A percentile compares a stretch with the other conserved stretches of the same genome.
Evolutionary conservation across 1,140 invertebrate genomes (phyloP).

Genomic region (Neodiprion fabricii): DNA sequence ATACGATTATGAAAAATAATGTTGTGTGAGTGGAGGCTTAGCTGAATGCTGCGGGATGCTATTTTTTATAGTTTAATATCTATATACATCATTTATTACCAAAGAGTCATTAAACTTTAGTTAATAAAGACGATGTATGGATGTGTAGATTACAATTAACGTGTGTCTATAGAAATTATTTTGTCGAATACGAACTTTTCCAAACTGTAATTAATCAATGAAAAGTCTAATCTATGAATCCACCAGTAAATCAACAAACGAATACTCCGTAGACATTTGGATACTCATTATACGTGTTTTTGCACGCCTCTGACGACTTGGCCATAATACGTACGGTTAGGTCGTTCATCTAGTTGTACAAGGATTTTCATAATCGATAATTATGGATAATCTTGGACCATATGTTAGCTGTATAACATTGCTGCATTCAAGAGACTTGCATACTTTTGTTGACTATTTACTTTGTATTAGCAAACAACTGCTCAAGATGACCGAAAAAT

Average conservation of each 20-base stretch:
- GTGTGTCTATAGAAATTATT: too few relatives aligned
- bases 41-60: slow-evolving; percentile 1
- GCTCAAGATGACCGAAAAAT: not conserved
- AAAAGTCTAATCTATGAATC: too few relatives aligned
- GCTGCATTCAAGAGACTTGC: not conserved
- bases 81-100: too few relatives aligned
- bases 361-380: not conserved
- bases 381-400: not conserved
- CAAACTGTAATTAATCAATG: too few relatives aligned
- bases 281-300: too few relatives aligned
- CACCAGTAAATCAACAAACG: too few relatives aligned
- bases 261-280: too few relatives aligned
- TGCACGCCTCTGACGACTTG: too few relatives aligned
- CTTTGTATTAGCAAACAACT: not conserved
- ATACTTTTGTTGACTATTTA: not conserved
- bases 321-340: too few relatives aligned
- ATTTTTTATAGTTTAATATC: not conserved
- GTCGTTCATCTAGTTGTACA: not conserved
- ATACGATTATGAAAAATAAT: slow-evolving; percentile 12
- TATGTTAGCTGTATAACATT: too few relatives aligned
- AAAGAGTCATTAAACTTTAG: not conserved
- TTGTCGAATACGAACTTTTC: too few relatives aligned
- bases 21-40: slow-evolving; percentile 8
- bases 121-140: not conserved
- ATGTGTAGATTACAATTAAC: not conserved